These are phyloP conservation scores for Panagrolaimus sp. DNA, from an alignment of 1,140 invertebrate species.

Conservation along the genomic window DNA sequence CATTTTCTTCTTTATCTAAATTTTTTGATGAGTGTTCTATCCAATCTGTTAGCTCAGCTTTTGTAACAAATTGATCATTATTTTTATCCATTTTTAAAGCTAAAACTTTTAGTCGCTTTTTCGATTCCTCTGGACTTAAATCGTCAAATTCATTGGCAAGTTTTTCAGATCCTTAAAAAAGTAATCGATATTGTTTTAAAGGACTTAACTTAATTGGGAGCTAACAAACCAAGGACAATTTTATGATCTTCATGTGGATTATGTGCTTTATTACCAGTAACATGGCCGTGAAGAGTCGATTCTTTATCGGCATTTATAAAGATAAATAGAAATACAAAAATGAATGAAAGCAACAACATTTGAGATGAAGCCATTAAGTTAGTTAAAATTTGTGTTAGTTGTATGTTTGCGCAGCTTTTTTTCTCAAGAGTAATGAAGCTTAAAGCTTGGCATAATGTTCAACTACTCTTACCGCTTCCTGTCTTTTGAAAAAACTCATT, in stretches of 20 bases:
- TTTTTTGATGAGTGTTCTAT: conserved; percentile 73
- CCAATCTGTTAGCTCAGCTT: conserved; percentile 80
- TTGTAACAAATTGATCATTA: conserved; percentile 71
- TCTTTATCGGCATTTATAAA: not conserved
- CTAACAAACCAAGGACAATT: conserved; percentile 36
- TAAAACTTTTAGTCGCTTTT: conserved; percentile 70
- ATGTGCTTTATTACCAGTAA: conserved; percentile 14
- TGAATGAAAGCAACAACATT: no score
- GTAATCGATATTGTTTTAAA: not conserved
- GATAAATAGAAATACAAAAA: no score
- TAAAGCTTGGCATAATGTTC: no score
- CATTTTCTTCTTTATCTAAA: conserved; percentile 78
- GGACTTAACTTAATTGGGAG: no score
- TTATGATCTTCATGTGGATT: conserved; percentile 37
- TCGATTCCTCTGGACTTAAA: conserved; percentile 77
- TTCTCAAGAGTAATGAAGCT: no score
- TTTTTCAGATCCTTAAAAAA: conserved; percentile 73
- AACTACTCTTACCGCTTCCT: no score
- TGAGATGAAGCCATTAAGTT: no score
- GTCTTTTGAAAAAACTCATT: no score
- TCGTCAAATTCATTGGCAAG: conserved; percentile 86
- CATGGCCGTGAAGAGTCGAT: not conserved
- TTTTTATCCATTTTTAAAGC: conserved; percentile 83
- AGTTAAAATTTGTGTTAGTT: no score
- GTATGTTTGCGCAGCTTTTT: no score